These are phyloP conservation scores for Egretta garzetta DNA, from an alignment of 2,113 vertebrate genomes.

Conservation along the genomic window DNA sequence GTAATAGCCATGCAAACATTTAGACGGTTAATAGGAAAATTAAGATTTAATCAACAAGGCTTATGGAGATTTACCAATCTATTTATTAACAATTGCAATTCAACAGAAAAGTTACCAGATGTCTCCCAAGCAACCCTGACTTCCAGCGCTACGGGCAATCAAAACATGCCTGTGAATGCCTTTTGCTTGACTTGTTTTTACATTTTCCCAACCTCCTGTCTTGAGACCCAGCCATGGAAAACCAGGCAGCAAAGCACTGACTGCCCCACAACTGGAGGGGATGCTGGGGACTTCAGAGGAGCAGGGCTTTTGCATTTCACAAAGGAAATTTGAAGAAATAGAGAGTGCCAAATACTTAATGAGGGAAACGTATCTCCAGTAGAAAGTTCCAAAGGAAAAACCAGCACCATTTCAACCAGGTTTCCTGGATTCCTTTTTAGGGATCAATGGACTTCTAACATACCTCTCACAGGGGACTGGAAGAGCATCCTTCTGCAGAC, in stretches of 20 bases:
- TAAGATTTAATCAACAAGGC: neutral
- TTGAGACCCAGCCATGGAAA: neutral
- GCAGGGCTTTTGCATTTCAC: neutral
- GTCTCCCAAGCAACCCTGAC: neutral
- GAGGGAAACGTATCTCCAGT: neutral
- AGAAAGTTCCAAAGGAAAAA: neutral
- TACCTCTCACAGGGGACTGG: fast-evolving
- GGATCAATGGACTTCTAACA: neutral
- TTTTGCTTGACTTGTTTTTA: neutral
- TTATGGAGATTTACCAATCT: neutral
- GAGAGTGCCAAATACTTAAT: fast-evolving
- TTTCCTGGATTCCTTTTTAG: neutral
- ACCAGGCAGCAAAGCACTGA: neutral
- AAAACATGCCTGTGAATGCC: neutral
- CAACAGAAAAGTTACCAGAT: neutral
- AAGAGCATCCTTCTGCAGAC: neutral
- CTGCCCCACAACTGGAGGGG: fast-evolving
- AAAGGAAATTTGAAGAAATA: neutral
- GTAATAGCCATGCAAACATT: neutral
- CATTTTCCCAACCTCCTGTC: neutral
- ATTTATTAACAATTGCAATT: neutral
- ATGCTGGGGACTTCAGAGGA: neutral
- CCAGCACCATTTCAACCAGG: neutral
- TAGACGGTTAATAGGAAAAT: neutral
- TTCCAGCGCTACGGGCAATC: neutral